Base-by-base conservation (phyloP, 2,888 invertebrate species). In the Lacanobia oleracea region DNA sequence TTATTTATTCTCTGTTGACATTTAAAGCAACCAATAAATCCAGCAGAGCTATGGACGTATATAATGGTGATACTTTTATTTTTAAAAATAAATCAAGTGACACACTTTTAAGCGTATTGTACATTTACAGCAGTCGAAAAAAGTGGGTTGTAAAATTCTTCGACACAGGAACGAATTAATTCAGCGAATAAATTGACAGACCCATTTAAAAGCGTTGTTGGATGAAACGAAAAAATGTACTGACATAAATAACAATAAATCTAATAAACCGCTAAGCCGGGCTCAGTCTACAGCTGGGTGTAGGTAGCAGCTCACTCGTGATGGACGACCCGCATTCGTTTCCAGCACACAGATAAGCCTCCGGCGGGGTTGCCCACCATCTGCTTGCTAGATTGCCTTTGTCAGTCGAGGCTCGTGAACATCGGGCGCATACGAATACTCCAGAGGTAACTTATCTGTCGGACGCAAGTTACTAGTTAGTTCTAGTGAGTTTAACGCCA, bases 381-480 rank as follows among this genome's bases (percentile, higher is more conserved):
- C 83, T 85, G 88, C 86, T 78, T 78, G 80, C 83, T 85, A 89
- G 86, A 87, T 89, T 89, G 88, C 88, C 86, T 88, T 89, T 88
- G 88, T 88, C 82, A 82, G 76, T 37, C 60, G 71, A 75, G 85
- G 82, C 84, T 75, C 73, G 76, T 80, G 83, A 84, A 86, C 83
- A 84, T 85, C 81, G 79, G 76, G 76, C 82, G 82, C 85, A 83
- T 84, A 84, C 80, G 80, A 79, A 83, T 64, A 80, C 70, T 77
- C 81, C 57, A 56, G 84, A 83, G 86, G 82, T 81, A 82, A 88
- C 87, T 89, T 90, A 89, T 86, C 88, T 86, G 82, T 71, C 75
- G 75, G 74, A 81, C 83, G 67, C 77, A 91, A 91, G 88, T 91
- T 81, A 84, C 74, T 90, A 91, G 88, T 91, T 84, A 87, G 86